A percentile compares a stretch with the other conserved stretches of the same genome.
These are phyloP conservation scores for Choreutis nemorana DNA, from an alignment of 2,888 invertebrate species.

Conservation along the genomic window DNA sequence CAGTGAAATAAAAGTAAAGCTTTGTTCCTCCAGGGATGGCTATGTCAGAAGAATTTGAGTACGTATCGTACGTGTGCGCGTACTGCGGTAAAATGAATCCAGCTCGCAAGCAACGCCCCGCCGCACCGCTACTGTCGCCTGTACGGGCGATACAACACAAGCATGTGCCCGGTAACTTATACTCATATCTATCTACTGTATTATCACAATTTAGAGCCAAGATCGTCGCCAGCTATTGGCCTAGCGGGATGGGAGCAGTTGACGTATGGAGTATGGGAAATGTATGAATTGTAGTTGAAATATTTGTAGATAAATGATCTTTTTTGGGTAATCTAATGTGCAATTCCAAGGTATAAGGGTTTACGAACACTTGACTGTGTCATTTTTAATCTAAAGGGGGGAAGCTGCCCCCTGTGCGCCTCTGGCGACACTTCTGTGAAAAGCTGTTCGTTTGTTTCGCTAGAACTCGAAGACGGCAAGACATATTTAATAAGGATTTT, in stretches of 20 bases:
- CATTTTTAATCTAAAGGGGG: too few relatives aligned
- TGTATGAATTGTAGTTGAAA: too few relatives aligned
- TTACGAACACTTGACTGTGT: too few relatives aligned
- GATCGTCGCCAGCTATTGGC: background rate
- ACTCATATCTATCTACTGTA: too few relatives aligned
- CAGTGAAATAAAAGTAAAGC: too few relatives aligned
- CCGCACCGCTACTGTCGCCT: conserved; percentile 68
- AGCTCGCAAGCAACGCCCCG: conserved; percentile 85
- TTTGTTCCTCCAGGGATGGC: conserved; percentile 77
- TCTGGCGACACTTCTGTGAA: background rate
- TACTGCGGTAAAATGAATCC: conserved; percentile 90
- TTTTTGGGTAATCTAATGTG: too few relatives aligned
- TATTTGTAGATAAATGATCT: too few relatives aligned
- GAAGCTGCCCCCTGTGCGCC: conserved; percentile 5
- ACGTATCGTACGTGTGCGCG: conserved; percentile 86
- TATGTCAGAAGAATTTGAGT: conserved; percentile 75
- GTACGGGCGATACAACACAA: conserved; percentile 16
- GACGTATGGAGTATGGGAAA: too few relatives aligned
- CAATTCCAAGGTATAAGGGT: too few relatives aligned
- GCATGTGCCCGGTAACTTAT: background rate
- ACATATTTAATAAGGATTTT: too few relatives aligned
- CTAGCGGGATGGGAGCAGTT: background rate
- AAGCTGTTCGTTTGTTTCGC: conserved; percentile 1
- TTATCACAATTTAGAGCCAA: too few relatives aligned
- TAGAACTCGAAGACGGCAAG: too few relatives aligned